Evolutionary conservation across 2,888 invertebrate genomes (phyloP).

Genomic region (Lepidochrysops patricia): DNA sequence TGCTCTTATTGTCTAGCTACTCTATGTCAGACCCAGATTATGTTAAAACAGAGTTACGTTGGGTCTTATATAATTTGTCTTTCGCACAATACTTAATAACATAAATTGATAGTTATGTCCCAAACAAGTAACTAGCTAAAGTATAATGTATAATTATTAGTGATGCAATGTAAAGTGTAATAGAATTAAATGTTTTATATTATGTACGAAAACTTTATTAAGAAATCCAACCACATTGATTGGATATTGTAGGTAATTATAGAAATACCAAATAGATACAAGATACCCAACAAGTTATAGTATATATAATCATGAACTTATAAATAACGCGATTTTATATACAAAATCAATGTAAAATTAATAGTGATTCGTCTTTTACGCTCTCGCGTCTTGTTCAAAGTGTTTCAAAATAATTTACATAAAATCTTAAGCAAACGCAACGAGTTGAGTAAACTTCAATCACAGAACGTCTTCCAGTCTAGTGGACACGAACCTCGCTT

Average conservation of each 20-base stretch:
- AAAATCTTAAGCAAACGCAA: slow-evolving; percentile 53
- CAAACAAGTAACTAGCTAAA: no score
- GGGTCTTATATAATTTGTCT: background rate
- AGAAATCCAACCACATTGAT: no score
- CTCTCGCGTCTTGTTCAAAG: slow-evolving; percentile 25
- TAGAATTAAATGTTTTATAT: no score
- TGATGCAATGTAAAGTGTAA: no score
- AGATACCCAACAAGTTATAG: no score
- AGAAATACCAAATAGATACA: no score
- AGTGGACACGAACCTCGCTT: slow-evolving; percentile 27
- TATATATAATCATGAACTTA: no score
- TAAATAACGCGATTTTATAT: background rate
- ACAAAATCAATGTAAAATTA: background rate
- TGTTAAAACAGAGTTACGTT: background rate
- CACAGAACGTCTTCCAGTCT: slow-evolving; percentile 38
- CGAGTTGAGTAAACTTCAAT: slow-evolving; percentile 58
- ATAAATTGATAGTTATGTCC: no score
- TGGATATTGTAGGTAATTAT: no score
- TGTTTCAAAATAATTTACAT: slow-evolving; percentile 48
- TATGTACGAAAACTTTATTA: no score
- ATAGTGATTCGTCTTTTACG: slow-evolving; percentile 9
- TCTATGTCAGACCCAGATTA: background rate
- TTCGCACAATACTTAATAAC: background rate
- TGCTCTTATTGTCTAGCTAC: background rate
- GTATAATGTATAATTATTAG: no score